Base-by-base conservation (phyloP, 2,797 vertebrate species). In the Gymnothorax javanicus region DNA sequence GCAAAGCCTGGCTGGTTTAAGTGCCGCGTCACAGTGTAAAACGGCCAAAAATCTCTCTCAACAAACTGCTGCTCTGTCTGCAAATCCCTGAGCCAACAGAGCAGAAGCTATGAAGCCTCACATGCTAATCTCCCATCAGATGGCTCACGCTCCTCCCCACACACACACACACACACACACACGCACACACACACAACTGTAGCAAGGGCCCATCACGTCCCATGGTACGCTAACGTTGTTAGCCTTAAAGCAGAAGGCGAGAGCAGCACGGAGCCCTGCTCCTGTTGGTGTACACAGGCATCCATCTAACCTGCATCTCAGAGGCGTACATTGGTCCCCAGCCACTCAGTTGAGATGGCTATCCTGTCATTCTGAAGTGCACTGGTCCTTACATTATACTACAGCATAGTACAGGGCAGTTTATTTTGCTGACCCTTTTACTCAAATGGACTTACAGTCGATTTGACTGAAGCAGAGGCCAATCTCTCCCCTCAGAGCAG, bases 21-120 rank as follows among this genome's bases (percentile, higher is more conserved):
- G 33, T 43, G 33, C 33, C 33, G 33, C 33, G 33, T 43, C 1
- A 43, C 33, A 43, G 33, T 43, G 33, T 43, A 43, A 43, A 84
- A 11, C 50, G 27, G 83, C 2, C 13, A 50, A 43, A 64, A 52
- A 50, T 2, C 23, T 33, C 25, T 8, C 23, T 17, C 15, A 52
- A 17, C 17, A 82, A 23, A 59, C 86, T 71, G 75, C 86, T 85
- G 84, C 67, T 91, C 89, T 89, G 85, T 88, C 91, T 91, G 91
- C 89, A 91, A 91, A 91, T 91, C 90, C 88, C 85, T 69, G 64
- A 84, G 83, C 84, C 64, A 67, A 57, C 54, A 86, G 86, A n/a
- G 52, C 84, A 86, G 64, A 83, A 54, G 33, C 33, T 43, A 43
- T 43, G 33, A 43, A 43, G 33, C 33, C 33, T 43, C 33, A 43